Percentiles rank a stretch among this genome's conserved stretches.
phyloP scores from a whole-genome alignment of 2,888 invertebrate species.

The Eucera pruinosa region DNA sequence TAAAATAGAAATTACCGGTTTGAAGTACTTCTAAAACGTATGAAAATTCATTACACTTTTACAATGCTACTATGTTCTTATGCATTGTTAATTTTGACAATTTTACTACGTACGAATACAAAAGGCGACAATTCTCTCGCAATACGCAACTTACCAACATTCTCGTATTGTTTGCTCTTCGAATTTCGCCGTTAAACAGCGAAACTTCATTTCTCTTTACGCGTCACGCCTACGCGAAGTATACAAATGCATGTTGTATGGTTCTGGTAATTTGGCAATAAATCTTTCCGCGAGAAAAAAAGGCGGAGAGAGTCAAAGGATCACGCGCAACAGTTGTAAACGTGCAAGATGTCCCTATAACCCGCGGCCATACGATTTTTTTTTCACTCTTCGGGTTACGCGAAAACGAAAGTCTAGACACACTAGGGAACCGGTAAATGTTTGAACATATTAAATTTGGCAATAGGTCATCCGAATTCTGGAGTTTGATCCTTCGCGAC shows the following conservation, averaged over 20 bases:
- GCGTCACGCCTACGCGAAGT: neutral
- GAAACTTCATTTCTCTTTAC: constrained; percentile 5
- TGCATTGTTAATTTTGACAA: too few relatives aligned
- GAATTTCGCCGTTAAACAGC: constrained; percentile 3
- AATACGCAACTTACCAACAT: neutral
- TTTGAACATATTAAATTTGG: constrained; percentile 38
- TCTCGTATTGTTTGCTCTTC: neutral
- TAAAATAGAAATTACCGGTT: too few relatives aligned
- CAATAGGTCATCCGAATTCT: constrained; percentile 31
- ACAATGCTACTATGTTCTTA: too few relatives aligned
- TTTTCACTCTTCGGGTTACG: constrained; percentile 19
- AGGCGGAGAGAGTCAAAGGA: constrained; percentile 11
- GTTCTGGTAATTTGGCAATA: constrained; percentile 29
- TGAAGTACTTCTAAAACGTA: too few relatives aligned
- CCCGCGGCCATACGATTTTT: constrained; percentile 14
- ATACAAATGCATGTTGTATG: neutral
- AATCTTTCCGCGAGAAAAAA: constrained; percentile 19
- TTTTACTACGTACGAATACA: too few relatives aligned
- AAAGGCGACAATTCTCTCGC: too few relatives aligned
- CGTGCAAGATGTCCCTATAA: constrained; percentile 10
- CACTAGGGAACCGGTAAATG: neutral
- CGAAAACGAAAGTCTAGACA: constrained; percentile 51
- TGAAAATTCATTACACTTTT: too few relatives aligned
- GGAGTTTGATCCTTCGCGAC: neutral
- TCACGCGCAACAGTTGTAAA: neutral